These are phyloP conservation scores for Phalacrocorax aristotelis DNA, from an alignment of 2,113 vertebrate species.

Conservation along the genomic window DNA sequence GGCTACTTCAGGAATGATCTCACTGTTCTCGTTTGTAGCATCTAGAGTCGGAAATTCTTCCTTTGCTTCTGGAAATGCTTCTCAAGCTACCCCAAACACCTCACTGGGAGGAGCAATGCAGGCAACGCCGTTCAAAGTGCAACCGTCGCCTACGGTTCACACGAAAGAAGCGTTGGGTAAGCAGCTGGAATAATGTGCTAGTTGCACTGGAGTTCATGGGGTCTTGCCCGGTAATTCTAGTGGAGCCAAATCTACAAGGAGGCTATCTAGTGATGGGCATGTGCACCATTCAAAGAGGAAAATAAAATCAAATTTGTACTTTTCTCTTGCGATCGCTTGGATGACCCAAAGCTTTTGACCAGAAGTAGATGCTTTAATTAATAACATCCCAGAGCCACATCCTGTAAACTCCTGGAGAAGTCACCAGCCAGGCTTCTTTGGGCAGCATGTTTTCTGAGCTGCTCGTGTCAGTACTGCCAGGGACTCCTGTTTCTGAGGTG, in stretches of 20 bases:
- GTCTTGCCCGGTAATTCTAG: neutral
- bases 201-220: neutral
- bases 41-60: conserved; percentile 58
- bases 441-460: neutral
- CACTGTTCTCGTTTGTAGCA: neutral
- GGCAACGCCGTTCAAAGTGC: conserved; percentile 83
- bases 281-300: neutral
- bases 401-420: neutral
- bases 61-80: conserved; percentile 71
- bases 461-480: neutral
- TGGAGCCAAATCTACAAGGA: neutral
- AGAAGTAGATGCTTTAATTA: neutral
- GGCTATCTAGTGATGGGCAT: neutral
- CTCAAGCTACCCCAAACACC: conserved; percentile 86
- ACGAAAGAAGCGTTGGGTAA: conserved; percentile 92
- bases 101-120: conserved; percentile 80
- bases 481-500: neutral
- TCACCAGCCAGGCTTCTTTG: neutral
- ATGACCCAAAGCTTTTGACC: neutral
- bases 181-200: neutral
- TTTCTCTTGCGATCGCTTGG: neutral
- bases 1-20: neutral
- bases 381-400: neutral
- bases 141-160: conserved; percentile 92
- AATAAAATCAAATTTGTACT: neutral